Base-by-base conservation (phyloP, 2,797 vertebrate genomes). In the Fratercula arctica region DNA sequence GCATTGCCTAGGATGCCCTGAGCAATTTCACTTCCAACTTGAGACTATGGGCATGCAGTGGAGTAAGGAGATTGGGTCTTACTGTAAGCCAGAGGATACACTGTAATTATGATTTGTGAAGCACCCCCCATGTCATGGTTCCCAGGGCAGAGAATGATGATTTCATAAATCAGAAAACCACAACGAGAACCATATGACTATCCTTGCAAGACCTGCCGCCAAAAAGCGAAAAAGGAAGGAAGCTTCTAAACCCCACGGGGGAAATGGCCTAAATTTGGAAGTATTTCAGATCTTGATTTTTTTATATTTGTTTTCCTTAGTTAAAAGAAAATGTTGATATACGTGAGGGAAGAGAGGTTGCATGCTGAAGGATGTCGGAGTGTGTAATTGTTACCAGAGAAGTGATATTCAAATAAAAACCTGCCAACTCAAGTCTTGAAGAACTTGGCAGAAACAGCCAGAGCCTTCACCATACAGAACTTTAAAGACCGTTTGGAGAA, bases 111-210 rank as follows among this genome's bases (percentile, higher is more conserved):
- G 28, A 57, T 81, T 77, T 72, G 39, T 80, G 53, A 92, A 92
- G 28, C 53, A 72, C 35, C 23, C 69, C 20, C 66, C 29, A 35
- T 35, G 26, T 86, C 29, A 1, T 45, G 39, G 45, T 90, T 50
- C 39, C 20, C 11, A 10, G 60, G 85, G 53, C 67, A 79, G 74
- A 67, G 59, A 45, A 41, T 0, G 3, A 59, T 3, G 33, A 53
- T 87, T 90, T 90, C 63, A 60, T 85, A 69, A 95, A 35, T 75
- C 78, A 48, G 67, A 70, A 87, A 93, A 66, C n/a, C 78, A 69
- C 51, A 54, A 16, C 46, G 69, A 88, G 35, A 95, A 50, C n/a
- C 48, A 16, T 72, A 6, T 57, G 80, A 73, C 33, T 87, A 14
- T 91, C 54, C 83, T 90, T 91, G 80, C 80, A 69, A 89, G 60